Base-by-base conservation (phyloP, 1,140 invertebrate genomes). In the Neoseiulus cucumeris region DNA sequence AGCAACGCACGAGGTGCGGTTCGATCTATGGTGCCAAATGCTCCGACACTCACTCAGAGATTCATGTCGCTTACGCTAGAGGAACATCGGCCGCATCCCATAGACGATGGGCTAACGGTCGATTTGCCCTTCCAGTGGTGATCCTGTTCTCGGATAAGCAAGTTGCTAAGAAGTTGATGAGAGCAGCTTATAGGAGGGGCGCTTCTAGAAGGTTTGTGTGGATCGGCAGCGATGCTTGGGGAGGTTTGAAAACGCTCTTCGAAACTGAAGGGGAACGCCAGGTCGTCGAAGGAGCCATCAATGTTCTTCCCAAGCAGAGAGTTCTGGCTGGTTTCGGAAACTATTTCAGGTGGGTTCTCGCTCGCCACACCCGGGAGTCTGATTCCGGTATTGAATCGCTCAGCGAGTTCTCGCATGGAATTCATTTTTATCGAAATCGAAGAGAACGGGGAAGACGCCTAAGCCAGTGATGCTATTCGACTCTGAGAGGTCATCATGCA, bases 201-300 rank as follows among this genome's bases (percentile, higher is more conserved):
- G 71, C 75, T 2, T 73, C 72, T 0, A 72, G 70, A 9, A 65
- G 69, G 6, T 80, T 79, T 68, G 76, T 80, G 7, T 80, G 79
- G 79, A 76, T 82, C 33, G 79, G 79, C 6, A 79, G 77, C 45
- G 80, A 82, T 65, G 79, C 77, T 0, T 82, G 80, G 80, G 76
- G 77, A 20, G 74, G 72, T 20, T 66, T 76, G 14, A 72, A 67
- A 64, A 72, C 64, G 67, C 74, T 74, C 69, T 75, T 72, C 7
- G 69, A 70, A 28, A 66, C 70, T 0, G 71, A 75, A 18, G 73
- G 73, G n/a, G 67, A 70, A 7, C 25, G 22, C 25, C 25, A 12
- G 14, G 72, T 77, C 0, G 69, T 80, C 2, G 79, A 81, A 68
- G 80, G 80, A 1, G 78, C 80, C 1, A 75, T 82, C 0, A 77